These are phyloP conservation scores for Mesochorus sp. DNA, from an alignment of 2,888 invertebrate genomes.

Conservation along the genomic window DNA sequence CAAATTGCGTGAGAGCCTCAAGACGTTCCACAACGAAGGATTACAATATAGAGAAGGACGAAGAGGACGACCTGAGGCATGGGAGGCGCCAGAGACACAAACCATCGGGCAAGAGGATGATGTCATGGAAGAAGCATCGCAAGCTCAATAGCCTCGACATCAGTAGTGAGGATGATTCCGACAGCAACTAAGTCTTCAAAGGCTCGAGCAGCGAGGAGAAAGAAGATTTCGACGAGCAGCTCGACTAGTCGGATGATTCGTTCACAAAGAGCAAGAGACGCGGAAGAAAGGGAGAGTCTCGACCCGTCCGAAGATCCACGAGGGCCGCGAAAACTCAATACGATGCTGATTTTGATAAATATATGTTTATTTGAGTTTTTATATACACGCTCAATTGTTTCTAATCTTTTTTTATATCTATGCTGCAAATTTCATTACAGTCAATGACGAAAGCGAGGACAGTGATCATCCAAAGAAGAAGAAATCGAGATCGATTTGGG, in stretches of 20 bases:
- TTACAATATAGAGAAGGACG: constrained; percentile 74
- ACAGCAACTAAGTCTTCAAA: constrained; percentile 95
- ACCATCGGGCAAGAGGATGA: constrained; percentile 55
- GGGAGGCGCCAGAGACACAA: too few relatives aligned
- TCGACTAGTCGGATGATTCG: constrained; percentile 84
- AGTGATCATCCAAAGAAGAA: constrained; percentile 84
- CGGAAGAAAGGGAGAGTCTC: constrained; percentile 81
- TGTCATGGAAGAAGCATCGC: constrained; percentile 85
- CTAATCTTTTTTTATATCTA: not conserved
- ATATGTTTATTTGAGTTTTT: constrained; percentile 27
- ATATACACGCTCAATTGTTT: not conserved
- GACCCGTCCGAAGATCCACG: constrained; percentile 84
- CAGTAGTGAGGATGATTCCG: constrained; percentile 91
- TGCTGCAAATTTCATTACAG: constrained; percentile 63
- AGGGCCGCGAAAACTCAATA: constrained; percentile 83
- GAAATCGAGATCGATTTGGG: constrained; percentile 85
- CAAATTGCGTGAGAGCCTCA: constrained; percentile 89
- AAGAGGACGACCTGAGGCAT: constrained; percentile 73
- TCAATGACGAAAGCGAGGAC: constrained; percentile 84
- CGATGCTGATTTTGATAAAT: constrained; percentile 85
- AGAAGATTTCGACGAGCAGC: constrained; percentile 84
- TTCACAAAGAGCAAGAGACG: constrained; percentile 82
- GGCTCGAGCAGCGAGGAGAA: constrained; percentile 88
- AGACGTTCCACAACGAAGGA: constrained; percentile 84
- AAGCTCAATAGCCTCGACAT: constrained; percentile 92